These are phyloP conservation scores for Meleagris gallopavo DNA, from an alignment of 2,113 vertebrate genomes.

Conservation along the genomic window DNA sequence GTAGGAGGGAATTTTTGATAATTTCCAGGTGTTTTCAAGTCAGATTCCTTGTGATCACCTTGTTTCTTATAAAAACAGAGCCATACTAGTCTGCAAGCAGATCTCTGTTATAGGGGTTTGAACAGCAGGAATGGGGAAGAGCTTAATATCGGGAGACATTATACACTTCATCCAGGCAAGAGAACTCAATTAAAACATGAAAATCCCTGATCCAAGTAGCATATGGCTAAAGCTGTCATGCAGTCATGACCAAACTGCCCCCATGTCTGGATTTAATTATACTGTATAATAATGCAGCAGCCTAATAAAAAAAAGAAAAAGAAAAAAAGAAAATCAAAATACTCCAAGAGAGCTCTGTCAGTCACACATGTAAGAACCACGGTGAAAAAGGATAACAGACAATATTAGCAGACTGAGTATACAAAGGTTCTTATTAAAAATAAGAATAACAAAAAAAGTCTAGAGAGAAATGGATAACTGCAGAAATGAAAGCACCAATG, in stretches of 20 bases:
- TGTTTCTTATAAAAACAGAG: not conserved
- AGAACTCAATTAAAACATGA: not conserved
- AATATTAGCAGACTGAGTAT: not conserved
- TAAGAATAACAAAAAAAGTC: not conserved
- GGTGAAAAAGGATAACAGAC: not conserved
- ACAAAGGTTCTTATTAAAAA: not conserved
- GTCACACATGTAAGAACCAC: not conserved
- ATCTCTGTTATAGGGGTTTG: not conserved
- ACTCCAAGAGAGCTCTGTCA: slow-evolving; percentile 8
- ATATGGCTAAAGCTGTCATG: not conserved
- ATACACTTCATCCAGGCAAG: not conserved
- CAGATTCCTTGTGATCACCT: not conserved
- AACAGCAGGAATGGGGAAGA: not conserved
- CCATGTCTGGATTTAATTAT: not conserved
- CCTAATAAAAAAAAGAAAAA: slow-evolving; percentile 34
- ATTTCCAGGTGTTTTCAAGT: not conserved
- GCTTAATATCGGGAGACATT: not conserved
- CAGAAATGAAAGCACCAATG: not conserved
- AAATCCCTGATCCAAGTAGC: not conserved
- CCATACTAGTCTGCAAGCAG: not conserved
- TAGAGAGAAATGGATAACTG: not conserved
- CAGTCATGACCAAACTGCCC: not conserved
- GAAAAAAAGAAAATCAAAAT: not conserved
- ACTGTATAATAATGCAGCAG: not conserved
- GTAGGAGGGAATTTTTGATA: not conserved